Base-by-base conservation (phyloP, 1,140 invertebrate genomes). In the Atta texana region DNA sequence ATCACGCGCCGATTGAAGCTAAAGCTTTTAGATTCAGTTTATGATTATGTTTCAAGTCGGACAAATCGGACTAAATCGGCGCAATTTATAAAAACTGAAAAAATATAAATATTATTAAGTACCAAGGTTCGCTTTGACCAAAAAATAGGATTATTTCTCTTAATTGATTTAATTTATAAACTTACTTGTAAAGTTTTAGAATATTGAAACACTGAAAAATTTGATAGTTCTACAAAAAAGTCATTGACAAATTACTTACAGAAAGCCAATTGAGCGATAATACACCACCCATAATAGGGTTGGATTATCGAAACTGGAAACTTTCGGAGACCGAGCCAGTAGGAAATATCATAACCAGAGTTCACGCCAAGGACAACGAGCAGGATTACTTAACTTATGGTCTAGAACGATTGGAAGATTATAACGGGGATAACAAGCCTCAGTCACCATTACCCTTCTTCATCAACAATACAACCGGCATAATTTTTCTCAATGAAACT, bases 401-500 rank as follows among this genome's bases (percentile, higher is more conserved):
- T 1, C 91, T 98, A 8, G 97, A 97, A 91, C 95, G 95, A 3
- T 92, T 34, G 31, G 31, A 94, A 2, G 87, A 93, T 81, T 93
- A 92, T 85, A 88, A 92, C n/a, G 90, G 92, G 44, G 89, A 94
- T 81, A 87, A 92, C 34, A 92, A 91, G 28, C 57, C 89, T 24
- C 57, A 91, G 71, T 75, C 92, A 16, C 93, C 95, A 16, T 94
- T 96, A 53, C 97, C 96, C 16, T 98, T 98, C 90, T 94, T 94
- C 12, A 97, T 98, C 71, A 96, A 98, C 93, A 96, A 96, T 53
- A 94, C 95, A 4, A 97, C 96, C 12, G 97, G 97, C 16, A 96
- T 96, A 6, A 96, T 98, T 59, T 97, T 96, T 90, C 94, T 97
- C 12, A 97, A 97, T 77, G 96, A 97, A 75, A 96, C 97, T 3